These are phyloP conservation scores for Himalopsyche japonica DNA, from an alignment of 2,888 invertebrate species.

Conservation along the genomic window DNA sequence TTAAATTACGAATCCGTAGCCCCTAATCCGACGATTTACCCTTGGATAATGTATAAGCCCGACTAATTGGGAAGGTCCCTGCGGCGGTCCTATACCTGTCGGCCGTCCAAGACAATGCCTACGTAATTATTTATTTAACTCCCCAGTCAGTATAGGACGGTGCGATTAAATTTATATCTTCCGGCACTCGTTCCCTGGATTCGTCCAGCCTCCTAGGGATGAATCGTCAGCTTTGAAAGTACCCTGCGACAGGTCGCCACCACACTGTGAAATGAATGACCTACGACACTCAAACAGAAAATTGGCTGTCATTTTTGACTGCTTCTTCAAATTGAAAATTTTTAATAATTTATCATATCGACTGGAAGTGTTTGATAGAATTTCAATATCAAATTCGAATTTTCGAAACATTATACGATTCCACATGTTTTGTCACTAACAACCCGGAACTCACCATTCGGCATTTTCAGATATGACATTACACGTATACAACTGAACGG, in stretches of 20 bases:
- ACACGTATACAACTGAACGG: no score
- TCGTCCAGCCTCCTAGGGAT: not conserved
- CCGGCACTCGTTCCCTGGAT: slow-evolving; percentile 10
- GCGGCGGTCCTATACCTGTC: slow-evolving; percentile 29
- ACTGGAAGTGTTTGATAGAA: no score
- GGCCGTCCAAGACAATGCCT: slow-evolving; percentile 29
- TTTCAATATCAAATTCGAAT: no score
- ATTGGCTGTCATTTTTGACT: not conserved
- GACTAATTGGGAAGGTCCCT: slow-evolving; percentile 38
- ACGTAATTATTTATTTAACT: slow-evolving; percentile 36
- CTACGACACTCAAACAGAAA: not conserved
- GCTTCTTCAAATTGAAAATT: not conserved
- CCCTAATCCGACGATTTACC: slow-evolving; percentile 40
- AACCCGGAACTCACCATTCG: no score
- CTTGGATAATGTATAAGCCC: slow-evolving; percentile 39
- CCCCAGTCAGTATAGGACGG: slow-evolving; percentile 12
- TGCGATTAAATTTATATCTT: slow-evolving; percentile 35
- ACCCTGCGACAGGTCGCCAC: not conserved
- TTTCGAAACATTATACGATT: no score
- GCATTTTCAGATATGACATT: no score
- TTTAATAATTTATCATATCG: no score
- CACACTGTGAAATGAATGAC: not conserved
- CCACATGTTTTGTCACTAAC: no score
- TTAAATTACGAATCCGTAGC: slow-evolving; percentile 40
- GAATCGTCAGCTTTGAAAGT: not conserved